Evolutionary conservation across 2,113 vertebrate genomes (phyloP), one percentile per base, ranked within the genome.

Genomic region (Nibea coibor): DNA sequence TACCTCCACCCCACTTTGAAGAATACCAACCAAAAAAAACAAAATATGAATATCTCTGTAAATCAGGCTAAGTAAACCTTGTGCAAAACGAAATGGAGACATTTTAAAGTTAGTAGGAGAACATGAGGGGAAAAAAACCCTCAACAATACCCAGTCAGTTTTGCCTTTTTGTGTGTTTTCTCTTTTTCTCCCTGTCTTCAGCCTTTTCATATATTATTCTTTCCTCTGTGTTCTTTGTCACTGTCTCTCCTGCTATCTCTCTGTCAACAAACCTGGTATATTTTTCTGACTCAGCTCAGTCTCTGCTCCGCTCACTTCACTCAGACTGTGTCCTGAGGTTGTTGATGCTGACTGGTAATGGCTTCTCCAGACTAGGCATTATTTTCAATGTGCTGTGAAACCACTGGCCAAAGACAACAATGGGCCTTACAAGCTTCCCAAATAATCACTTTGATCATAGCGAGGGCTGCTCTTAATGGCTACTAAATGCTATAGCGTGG

Each of bases 391-490:
- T 75, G 69, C 66, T 78, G 81, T 85, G 65, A 85, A 87, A 81
- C 75, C 82, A 28, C 47, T 19, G 65, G 71, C 84, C 86, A 88
- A 85, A 80, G 68, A 81, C 74, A 89, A 75, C 86, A 89, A 39
- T 7, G 0, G 62, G 51, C 74, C 62, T 31, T 20, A 11, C 65
- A 50, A 72, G 61, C 47, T 59, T 81, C 72, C 61, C 72, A 72
- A 76, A 75, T 78, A 48, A 77, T 61, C 59, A 42, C 85, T 85
- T 80, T 84, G 59, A 89, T 83, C 82, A 77, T 5, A 3, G 42
- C 11, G 12, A 71, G 51, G 42, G 57, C 26, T 4, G 5, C 9
- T 35, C 58, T 47, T 57, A 81, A 83, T 67, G 54, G 26, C 72
- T 51, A 17, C 68, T 64, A 78, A 70, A 80, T 15, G 43, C 59